Conservation (phyloP, 2,888 invertebrate genomes). For the Ectropis crepuscularia region DNA sequence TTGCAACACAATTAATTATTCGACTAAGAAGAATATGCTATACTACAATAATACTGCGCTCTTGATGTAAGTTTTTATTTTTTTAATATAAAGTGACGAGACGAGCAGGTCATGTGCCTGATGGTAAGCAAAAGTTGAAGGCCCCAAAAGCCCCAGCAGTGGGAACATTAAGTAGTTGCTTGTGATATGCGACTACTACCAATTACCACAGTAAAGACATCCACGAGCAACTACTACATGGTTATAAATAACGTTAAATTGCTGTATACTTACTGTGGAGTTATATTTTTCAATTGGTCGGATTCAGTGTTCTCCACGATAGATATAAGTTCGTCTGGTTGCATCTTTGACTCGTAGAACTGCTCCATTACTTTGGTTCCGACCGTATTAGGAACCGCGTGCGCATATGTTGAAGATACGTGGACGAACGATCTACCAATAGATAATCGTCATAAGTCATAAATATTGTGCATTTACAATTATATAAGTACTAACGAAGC, state of each 20-base stretch:
- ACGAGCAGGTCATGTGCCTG: too few species aligned
- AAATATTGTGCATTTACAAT: background rate
- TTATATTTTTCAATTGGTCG: slow-evolving; percentile 5
- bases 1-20: too few species aligned
- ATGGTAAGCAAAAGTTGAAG: too few species aligned
- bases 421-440: slow-evolving; percentile 49
- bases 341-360: slow-evolving; percentile 13
- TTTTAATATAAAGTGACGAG: too few species aligned
- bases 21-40: too few species aligned
- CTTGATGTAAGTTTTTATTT: too few species aligned
- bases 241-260: background rate
- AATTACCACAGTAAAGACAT: background rate
- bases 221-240: background rate
- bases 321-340: slow-evolving; percentile 24
- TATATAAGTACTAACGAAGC: background rate
- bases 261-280: slow-evolving; percentile 4
- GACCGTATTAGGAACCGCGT: slow-evolving; percentile 57
- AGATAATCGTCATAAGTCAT: background rate
- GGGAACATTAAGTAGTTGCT: too few species aligned
- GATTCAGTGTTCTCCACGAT: slow-evolving; percentile 14
- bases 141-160: too few species aligned
- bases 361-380: slow-evolving; percentile 21
- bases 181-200: background rate
- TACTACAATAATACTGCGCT: too few species aligned
- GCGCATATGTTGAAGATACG: slow-evolving; percentile 60